These are phyloP conservation scores for Erebia ligea DNA, from an alignment of 2,888 invertebrate genomes.

Conservation along the genomic window DNA sequence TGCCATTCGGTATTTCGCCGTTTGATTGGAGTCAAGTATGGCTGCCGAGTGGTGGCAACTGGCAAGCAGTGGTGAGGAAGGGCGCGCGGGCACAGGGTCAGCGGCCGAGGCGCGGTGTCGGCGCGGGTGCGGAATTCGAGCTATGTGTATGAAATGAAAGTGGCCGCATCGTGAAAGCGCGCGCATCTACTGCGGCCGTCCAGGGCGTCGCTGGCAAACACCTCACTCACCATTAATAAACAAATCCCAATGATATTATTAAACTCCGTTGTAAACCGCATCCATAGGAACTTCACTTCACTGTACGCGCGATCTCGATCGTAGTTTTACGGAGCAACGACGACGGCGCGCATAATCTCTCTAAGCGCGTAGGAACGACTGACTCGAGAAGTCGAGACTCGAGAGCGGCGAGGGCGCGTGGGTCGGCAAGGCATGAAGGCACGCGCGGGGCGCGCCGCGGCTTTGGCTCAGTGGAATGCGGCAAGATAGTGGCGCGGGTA, in stretches of 20 bases:
- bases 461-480: conserved; percentile 73
- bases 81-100: conserved; percentile 82
- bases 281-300: conserved; percentile 80
- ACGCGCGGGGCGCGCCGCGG: conserved; percentile 77
- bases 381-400: too few species aligned
- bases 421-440: conserved; percentile 85
- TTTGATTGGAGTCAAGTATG: conserved; percentile 24
- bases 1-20: conserved; percentile 11
- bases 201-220: conserved; percentile 55
- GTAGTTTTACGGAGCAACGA: conserved; percentile 52
- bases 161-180: conserved; percentile 82
- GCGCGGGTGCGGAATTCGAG: conserved; percentile 79
- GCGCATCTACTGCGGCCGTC: conserved; percentile 70
- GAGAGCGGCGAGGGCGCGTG: conserved; percentile 86
- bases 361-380: conserved; percentile 73
- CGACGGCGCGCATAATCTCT: conserved; percentile 60
- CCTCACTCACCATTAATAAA: conserved; percentile 78
- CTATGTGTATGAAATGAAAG: conserved; percentile 83
- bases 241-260: conserved; percentile 75
- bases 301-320: conserved; percentile 64
- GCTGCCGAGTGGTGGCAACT: conserved; percentile 37
- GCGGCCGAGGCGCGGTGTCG: conserved; percentile 76
- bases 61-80: conserved; percentile 57
- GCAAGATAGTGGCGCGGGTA: conserved; percentile 59
- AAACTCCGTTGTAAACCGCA: conserved; percentile 71